Conservation (phyloP, 2,113 vertebrate species). For the Benitochromis conjunctus region DNA sequence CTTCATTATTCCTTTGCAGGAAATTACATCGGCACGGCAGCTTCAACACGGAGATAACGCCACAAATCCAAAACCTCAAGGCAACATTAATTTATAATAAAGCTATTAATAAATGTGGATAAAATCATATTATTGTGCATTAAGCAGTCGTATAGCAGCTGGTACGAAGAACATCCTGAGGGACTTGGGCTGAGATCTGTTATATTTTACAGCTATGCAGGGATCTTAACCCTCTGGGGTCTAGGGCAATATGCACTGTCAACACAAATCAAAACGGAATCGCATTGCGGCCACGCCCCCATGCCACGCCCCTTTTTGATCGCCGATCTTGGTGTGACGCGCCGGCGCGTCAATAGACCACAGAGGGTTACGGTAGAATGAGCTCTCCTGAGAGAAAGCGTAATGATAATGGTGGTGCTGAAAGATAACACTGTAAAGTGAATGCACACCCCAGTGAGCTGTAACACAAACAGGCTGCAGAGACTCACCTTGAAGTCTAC, state of each 20-base stretch:
- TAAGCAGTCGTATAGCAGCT: not conserved
- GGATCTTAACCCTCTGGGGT: no score
- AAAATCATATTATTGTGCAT: not conserved
- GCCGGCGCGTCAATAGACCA: no score
- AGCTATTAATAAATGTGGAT: not conserved
- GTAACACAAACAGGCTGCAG: no score
- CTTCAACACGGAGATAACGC: not conserved
- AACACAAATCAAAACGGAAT: no score
- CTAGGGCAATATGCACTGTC: no score
- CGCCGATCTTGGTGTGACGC: no score
- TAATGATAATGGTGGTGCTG: not conserved
- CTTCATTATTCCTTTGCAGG: not conserved
- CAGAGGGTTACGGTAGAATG: no score
- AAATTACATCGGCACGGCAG: not conserved
- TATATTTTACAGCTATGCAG: not conserved
- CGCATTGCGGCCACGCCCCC: no score
- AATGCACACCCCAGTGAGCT: not conserved
- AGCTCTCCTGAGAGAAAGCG: not conserved
- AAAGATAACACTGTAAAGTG: not conserved
- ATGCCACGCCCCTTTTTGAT: no score
- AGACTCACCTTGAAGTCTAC: conserved; percentile 87
- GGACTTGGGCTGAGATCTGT: not conserved
- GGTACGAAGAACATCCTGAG: not conserved
- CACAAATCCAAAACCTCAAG: not conserved
- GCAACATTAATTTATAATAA: not conserved